Base-by-base conservation (phyloP, 1,140 invertebrate genomes). In the Hycleus phaleratus region DNA sequence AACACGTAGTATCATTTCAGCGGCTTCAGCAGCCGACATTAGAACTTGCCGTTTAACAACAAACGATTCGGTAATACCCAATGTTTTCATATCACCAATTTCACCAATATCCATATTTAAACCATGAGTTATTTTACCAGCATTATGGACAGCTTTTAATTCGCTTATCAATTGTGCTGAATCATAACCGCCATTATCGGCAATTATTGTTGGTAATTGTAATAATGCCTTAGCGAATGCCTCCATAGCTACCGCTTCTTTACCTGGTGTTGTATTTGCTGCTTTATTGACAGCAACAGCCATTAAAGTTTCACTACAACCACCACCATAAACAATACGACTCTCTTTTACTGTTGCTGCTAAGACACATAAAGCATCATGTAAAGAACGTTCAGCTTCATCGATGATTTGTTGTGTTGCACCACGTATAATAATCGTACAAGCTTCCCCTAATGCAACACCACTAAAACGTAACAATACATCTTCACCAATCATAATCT, bases 401-500 rank as follows among this genome's bases (percentile, higher is more conserved):
- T 98, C 97, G 8, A 99, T 82, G 68, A 99, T 98, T 77, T 99
- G 97, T 72, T 98, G 89, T 3, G 97, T 99, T n/a, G 97, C 95
- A 51, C 97, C 97, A 56, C 97, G 85, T 51, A 99, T 87, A 0
- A 99, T 88, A 63, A 99, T 85, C 0, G 95, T 96, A 74, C 97
- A 99, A 5, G 97, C 97, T 74, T 98, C 92, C 25, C 97, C 97
- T 52, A 97, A 71, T 53, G 87, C 83, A 26, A 98, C 95, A 43
- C 95, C 97, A 43, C 92, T 93, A 77, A 99, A 99, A 67, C 94
- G 88, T 39, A 99, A 76, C 18, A 99, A 78, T 52, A 88, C 91
- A 69, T 99, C 97, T 78, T 99, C 97, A 26, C 97, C 97, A 72
- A 99, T 97, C 85, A 98, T 94, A 0, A 98, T 77, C 83, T 88